Percentiles rank a stretch among this genome's conserved stretches.
Conservation (phyloP, 2,797 vertebrate species). For the Poeciliopsis infans region DNA sequence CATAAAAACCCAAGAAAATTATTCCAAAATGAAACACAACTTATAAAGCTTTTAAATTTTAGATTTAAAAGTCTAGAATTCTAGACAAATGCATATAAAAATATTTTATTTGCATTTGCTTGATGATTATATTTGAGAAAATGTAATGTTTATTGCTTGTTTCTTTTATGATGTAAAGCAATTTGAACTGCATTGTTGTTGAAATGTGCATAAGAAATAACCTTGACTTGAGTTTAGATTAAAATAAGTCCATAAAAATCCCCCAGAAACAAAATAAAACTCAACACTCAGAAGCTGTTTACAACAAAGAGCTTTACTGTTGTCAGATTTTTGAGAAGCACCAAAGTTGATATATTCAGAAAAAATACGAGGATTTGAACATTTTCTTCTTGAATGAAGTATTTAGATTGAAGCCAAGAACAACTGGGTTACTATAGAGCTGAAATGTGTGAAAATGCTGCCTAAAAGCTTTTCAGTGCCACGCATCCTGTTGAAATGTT, state of each 20-base stretch:
- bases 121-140: too few relatives aligned
- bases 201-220: neutral
- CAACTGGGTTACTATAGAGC: neutral
- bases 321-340: neutral
- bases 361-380: neutral
- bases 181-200: neutral
- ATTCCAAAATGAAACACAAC: neutral
- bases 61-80: neutral
- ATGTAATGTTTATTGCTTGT: neutral
- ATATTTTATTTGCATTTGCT: too few relatives aligned
- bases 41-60: neutral
- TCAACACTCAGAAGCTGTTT: neutral
- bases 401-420: constrained; percentile 2
- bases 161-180: neutral
- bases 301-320: neutral
- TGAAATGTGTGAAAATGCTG: constrained; percentile 13
- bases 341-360: neutral
- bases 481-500: constrained; percentile 4
- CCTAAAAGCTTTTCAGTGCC: constrained; percentile 1
- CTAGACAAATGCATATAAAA: too few relatives aligned
- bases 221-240: neutral
- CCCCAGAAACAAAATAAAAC: neutral
- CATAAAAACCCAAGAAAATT: neutral
- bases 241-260: neutral
- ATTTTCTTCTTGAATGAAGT: constrained; percentile 1